These are phyloP conservation scores for Hoplodrina ambigua DNA, from an alignment of 2,888 invertebrate genomes.

Conservation along the genomic window DNA sequence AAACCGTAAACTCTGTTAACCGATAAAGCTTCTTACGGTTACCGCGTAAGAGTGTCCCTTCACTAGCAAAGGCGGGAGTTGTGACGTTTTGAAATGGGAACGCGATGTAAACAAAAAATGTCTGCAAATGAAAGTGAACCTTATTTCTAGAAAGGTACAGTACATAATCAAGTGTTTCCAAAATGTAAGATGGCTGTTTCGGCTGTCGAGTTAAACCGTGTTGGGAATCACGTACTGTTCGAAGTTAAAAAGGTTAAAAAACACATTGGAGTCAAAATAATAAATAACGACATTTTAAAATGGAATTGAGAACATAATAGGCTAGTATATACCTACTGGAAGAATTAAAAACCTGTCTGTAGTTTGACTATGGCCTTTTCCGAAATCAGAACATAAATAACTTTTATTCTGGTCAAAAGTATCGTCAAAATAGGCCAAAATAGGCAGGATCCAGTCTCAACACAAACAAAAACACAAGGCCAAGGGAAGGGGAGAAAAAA, in stretches of 20 bases:
- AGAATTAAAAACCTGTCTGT: neutral
- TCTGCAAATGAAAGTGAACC: conserved; percentile 14
- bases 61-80: conserved; percentile 48
- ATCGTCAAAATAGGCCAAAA: neutral
- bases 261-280: conserved; percentile 31
- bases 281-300: conserved; percentile 1
- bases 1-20: conserved; percentile 33
- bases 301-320: neutral
- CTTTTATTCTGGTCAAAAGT: too few relatives aligned
- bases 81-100: conserved; percentile 53
- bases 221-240: conserved; percentile 67
- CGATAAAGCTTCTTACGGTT: conserved; percentile 36
- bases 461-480: conserved; percentile 38
- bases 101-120: conserved; percentile 63
- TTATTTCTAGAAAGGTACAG: fast-evolving
- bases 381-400: too few relatives aligned
- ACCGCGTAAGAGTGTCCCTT: conserved; percentile 34
- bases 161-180: conserved; percentile 15
- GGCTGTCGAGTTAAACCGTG: conserved; percentile 53
- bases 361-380: neutral
- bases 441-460: neutral
- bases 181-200: conserved; percentile 36
- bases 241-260: conserved; percentile 54
- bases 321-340: neutral
- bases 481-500: neutral